Evolutionary conservation across 2,797 vertebrate species (phyloP).

Genomic region (Neomorphus geoffroyi): DNA sequence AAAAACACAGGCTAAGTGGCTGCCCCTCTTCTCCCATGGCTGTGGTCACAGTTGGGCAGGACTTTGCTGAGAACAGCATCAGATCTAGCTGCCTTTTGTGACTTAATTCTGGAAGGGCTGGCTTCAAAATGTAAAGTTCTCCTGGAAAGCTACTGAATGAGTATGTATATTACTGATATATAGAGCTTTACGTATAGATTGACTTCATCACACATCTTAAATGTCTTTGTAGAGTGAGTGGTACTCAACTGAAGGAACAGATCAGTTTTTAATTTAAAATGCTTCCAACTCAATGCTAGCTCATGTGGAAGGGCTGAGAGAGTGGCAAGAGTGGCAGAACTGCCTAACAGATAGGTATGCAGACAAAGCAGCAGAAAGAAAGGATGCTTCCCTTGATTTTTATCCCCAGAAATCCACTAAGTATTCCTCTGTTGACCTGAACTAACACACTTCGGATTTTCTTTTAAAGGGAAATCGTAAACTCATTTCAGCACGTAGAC

Average conservation of each 20-base stretch:
- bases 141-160: background rate
- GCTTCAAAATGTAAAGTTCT: background rate
- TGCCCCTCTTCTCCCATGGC: background rate
- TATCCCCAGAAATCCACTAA: background rate
- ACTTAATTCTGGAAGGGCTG: background rate
- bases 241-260: background rate
- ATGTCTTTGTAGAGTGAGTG: background rate
- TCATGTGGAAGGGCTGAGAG: background rate
- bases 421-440: conserved; percentile 7
- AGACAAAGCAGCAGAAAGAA: background rate
- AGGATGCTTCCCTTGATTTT: background rate
- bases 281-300: background rate
- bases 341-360: background rate
- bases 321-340: background rate
- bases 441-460: background rate
- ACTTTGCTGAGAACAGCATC: background rate
- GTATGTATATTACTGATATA: rapidly evolving
- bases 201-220: background rate
- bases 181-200: background rate
- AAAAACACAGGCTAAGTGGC: background rate
- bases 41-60: background rate
- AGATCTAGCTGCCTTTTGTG: background rate
- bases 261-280: background rate
- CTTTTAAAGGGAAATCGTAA: background rate
- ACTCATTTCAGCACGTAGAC: background rate